Conservation (phyloP, 2,797 vertebrate species). For the Cryptoblepharus egeriae region DNA sequence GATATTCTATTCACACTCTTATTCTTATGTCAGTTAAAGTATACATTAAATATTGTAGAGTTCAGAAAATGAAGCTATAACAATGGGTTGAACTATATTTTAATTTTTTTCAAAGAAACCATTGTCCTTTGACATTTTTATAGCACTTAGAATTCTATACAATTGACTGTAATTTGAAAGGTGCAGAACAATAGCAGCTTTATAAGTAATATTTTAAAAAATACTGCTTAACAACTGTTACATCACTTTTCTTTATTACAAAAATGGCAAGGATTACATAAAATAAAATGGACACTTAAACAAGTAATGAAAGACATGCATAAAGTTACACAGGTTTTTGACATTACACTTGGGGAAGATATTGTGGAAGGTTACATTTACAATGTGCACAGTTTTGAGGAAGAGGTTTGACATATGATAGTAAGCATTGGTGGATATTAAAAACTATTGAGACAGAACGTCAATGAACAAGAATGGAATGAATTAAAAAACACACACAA, state of each 20-base stretch:
- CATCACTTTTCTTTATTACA: constrained; percentile 79
- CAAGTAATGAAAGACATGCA: constrained; percentile 69
- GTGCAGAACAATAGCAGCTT: constrained; percentile 33
- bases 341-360: constrained; percentile 63
- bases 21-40: background rate
- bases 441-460: constrained; percentile 43
- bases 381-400: constrained; percentile 52
- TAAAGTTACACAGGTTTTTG: constrained; percentile 66
- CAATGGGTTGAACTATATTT: background rate
- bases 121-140: background rate
- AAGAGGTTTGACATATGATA: constrained; percentile 57
- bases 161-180: constrained; percentile 35
- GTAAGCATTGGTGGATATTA: constrained; percentile 26
- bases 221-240: constrained; percentile 70
- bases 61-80: background rate
- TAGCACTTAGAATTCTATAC: background rate
- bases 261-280: constrained; percentile 68
- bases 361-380: constrained; percentile 59
- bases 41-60: background rate
- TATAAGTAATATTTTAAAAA: constrained; percentile 75
- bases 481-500: constrained; percentile 13
- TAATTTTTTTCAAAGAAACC: background rate
- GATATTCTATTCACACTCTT: constrained; percentile 15
- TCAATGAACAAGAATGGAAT: constrained; percentile 22
- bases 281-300: constrained; percentile 64